phyloP scores from a whole-genome alignment of 2,113 vertebrate species.

The Hippopotamus amphibius region DNA sequence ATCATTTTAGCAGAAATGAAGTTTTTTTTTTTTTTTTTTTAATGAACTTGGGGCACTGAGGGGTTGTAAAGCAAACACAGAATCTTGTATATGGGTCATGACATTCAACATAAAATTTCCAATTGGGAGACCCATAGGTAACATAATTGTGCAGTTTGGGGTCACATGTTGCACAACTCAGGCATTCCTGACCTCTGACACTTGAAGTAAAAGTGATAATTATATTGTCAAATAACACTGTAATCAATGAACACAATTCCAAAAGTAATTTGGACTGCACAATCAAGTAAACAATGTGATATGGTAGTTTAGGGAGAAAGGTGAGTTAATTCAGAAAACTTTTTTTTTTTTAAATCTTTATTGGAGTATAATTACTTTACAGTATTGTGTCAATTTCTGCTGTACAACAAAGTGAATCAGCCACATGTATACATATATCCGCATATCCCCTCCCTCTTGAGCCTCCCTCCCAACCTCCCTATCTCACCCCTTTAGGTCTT shows the following conservation, averaged over 20 bases:
- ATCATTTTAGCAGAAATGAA: neutral
- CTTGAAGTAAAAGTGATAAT: neutral
- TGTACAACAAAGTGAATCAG: too few species aligned
- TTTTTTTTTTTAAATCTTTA: too few species aligned
- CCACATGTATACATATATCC: too few species aligned
- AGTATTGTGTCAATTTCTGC: too few species aligned
- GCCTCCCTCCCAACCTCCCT: too few species aligned
- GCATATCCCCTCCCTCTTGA: too few species aligned
- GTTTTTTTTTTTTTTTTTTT: neutral
- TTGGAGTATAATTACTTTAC: too few species aligned
- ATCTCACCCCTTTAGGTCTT: too few species aligned
- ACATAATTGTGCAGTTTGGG: neutral
- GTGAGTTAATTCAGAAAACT: neutral
- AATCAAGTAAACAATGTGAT: neutral
- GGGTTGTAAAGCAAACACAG: neutral
- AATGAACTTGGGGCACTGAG: neutral
- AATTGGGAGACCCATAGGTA: neutral
- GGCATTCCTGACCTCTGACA: neutral
- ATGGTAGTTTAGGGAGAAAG: neutral
- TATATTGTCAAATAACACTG: neutral
- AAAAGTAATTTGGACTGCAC: neutral
- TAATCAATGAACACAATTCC: neutral
- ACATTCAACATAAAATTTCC: neutral
- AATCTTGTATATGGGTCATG: neutral
- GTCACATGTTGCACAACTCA: neutral